Evolutionary conservation across 2,888 invertebrate genomes (phyloP).

Genomic region (Acanthosepion lycidas): DNA sequence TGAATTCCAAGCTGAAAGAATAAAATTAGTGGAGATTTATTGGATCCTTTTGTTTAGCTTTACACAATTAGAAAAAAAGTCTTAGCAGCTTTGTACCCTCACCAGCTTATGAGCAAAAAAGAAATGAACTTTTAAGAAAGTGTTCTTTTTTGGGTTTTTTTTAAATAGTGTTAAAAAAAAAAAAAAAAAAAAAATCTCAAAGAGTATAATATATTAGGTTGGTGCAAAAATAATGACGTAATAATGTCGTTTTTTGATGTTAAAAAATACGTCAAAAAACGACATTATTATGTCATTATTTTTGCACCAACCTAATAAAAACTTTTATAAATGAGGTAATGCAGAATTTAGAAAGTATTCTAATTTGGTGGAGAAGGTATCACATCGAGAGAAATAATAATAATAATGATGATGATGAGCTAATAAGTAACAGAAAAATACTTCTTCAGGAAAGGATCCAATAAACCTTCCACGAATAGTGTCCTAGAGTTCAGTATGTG

Average conservation of each 20-base stretch:
- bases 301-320: no score
- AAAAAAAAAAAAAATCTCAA: no score
- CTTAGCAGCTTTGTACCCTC: neutral
- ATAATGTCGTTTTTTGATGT: no score
- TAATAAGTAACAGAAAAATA: neutral
- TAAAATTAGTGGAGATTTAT: constrained; percentile 41
- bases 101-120: neutral
- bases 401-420: neutral
- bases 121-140: neutral
- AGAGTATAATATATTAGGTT: no score
- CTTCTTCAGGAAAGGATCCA: neutral
- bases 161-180: no score
- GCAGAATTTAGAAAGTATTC: neutral
- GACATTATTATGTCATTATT: no score
- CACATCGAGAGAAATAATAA: neutral
- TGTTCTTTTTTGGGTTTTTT: neutral
- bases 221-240: no score
- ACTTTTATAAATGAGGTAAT: neutral
- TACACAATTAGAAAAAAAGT: no score
- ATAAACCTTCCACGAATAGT: constrained; percentile 45
- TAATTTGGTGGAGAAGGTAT: neutral
- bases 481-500: constrained; percentile 35
- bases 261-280: no score
- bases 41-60: neutral
- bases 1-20: neutral